These are phyloP conservation scores for Stercorarius parasiticus DNA, from an alignment of 2,113 vertebrate genomes.

Conservation along the genomic window DNA sequence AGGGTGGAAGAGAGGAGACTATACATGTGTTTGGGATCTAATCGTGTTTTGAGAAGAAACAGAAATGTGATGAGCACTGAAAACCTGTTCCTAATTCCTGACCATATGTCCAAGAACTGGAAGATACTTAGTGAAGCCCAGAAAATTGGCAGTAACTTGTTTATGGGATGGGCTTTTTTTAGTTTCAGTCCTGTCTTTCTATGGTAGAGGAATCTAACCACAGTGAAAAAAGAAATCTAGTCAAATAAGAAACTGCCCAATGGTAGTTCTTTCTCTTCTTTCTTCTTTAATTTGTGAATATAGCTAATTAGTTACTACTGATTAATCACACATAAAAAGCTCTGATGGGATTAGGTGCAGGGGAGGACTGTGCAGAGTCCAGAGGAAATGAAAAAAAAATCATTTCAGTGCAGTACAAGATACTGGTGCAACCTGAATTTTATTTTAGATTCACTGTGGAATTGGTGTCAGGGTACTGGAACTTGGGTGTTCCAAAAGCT, in stretches of 20 bases:
- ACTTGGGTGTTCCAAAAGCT: neutral
- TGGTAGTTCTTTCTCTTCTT: neutral
- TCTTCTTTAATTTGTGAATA: slow-evolving; percentile 1
- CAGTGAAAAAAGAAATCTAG: neutral
- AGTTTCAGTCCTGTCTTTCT: neutral
- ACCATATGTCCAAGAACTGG: neutral
- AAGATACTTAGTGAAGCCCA: neutral
- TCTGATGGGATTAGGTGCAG: slow-evolving; percentile 30
- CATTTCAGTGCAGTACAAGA: neutral
- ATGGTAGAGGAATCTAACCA: neutral
- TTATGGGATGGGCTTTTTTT: neutral
- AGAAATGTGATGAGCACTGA: neutral
- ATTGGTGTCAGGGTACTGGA: slow-evolving; percentile 12
- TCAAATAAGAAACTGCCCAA: neutral
- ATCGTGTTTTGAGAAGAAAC: neutral
- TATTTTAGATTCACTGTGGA: neutral
- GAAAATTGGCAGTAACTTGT: neutral
- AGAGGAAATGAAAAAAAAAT: neutral
- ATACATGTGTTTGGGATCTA: neutral
- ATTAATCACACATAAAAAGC: slow-evolving; percentile 52
- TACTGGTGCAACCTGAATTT: neutral
- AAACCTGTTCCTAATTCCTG: neutral
- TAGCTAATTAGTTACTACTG: slow-evolving; percentile 9
- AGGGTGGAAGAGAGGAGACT: neutral
- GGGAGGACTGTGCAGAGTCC: neutral